These are phyloP conservation scores for Pterocles burchelli DNA, from an alignment of 2,113 vertebrate species.

Conservation along the genomic window DNA sequence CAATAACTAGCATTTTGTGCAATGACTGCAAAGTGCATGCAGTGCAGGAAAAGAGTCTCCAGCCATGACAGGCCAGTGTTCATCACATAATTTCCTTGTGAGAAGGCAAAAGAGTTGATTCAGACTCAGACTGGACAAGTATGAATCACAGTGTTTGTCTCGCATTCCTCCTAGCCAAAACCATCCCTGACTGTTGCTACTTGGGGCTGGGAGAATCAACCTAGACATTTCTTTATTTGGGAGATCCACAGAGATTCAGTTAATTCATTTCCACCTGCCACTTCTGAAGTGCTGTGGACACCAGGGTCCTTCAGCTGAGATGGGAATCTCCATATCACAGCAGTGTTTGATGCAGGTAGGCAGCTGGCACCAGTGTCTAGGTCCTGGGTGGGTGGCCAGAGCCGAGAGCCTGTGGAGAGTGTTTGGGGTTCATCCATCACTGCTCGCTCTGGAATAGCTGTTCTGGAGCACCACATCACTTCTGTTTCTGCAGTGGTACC, in stretches of 20 bases:
- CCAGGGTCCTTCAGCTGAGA: neutral
- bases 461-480: neutral
- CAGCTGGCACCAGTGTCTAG: neutral
- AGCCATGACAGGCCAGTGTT: neutral
- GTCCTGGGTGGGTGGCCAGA: neutral
- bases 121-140: neutral
- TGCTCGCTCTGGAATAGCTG: neutral
- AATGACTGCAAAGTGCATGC: neutral
- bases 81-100: neutral
- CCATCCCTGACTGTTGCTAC: neutral
- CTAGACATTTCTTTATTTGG: neutral
- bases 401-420: neutral
- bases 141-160: conserved; percentile 19
- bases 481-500: neutral
- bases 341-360: neutral
- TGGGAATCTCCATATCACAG: neutral
- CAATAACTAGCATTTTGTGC: neutral
- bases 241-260: neutral
- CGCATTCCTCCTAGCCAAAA: neutral
- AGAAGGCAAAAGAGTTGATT: neutral
- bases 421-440: neutral
- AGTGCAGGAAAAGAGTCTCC: neutral
- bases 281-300: neutral
- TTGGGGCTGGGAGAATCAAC: neutral
- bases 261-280: neutral